These are phyloP conservation scores for Python bivittatus DNA, from an alignment of 2,113 vertebrate genomes.

Conservation along the genomic window DNA sequence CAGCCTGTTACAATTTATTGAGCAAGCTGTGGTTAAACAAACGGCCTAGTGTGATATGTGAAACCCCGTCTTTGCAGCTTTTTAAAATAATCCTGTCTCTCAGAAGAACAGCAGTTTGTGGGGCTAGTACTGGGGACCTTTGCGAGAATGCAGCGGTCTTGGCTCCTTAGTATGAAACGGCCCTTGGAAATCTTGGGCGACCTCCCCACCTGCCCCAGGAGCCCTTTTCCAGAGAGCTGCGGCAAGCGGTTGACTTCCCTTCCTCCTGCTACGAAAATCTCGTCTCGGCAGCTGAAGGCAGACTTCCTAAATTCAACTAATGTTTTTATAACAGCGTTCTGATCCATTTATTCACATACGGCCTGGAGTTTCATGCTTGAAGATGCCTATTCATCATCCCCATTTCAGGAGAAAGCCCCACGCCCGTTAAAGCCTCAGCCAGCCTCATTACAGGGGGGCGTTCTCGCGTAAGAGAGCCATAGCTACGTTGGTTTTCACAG, in stretches of 20 bases:
- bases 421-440: rapidly evolving
- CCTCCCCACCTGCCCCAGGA: neutral
- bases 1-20: neutral
- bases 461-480: rapidly evolving
- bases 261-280: rapidly evolving
- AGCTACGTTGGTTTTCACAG: neutral
- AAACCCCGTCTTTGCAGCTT: neutral
- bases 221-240: rapidly evolving
- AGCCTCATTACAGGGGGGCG: rapidly evolving
- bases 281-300: rapidly evolving
- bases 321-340: rapidly evolving
- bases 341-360: rapidly evolving
- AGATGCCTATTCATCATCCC: neutral
- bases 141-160: neutral
- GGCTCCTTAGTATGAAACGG: no score
- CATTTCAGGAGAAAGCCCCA: neutral
- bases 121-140: neutral
- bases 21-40: no score
- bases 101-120: neutral
- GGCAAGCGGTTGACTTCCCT: rapidly evolving
- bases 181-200: neutral
- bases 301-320: rapidly evolving
- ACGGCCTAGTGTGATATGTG: neutral
- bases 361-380: rapidly evolving
- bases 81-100: neutral